Evolutionary conservation across 2,797 vertebrate genomes (phyloP), one percentile per base, ranked within the genome.

Genomic region (Simalia tracyae): DNA sequence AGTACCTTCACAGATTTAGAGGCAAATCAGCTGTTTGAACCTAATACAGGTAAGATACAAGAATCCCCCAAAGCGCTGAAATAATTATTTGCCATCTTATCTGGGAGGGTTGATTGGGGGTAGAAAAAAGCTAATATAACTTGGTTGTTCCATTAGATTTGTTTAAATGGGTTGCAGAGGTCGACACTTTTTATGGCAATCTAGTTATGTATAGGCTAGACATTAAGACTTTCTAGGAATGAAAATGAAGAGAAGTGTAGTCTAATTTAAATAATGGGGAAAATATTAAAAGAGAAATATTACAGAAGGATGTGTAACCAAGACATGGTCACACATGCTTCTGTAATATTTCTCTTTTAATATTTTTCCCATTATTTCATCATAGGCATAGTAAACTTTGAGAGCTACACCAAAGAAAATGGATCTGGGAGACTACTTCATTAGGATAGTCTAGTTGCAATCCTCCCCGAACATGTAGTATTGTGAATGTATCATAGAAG

Each of bases 1-100:
- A 99, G 98, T 97, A 99, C 99, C 26, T 99, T 99, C 97, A 99
- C 99, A 0, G 99, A 99, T 93, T 96, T 99, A n/a, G 99, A 99
- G 96, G 99, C 99, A 96, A 99, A 99, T 97, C 99, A 99, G 95
- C 98, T 99, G 50, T 99, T 99, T 97, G 98, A 99, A 84, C 98
- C 97, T 12, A 98, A 98, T 98, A 98, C 98, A 96, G 99, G 99
- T 99, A 97, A 98, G 96, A n/a, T 59, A 28, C 26, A 36, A 54
- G 4, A 61, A 57, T 54, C 89, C 84, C 14, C 64, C 84, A 64
- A 42, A 28, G 22, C 1, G 31, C 11, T 76, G 54, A 54, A 31
- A 24, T 24, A 72, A 59, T 50, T n/a, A 42, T 64, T 66, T 89
- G 46, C n/a, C 56, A 46, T 17, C 19, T 84, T 88, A 50, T 24